Conservation (phyloP, 2,888 invertebrate species). For the Pollenia amentaria region DNA sequence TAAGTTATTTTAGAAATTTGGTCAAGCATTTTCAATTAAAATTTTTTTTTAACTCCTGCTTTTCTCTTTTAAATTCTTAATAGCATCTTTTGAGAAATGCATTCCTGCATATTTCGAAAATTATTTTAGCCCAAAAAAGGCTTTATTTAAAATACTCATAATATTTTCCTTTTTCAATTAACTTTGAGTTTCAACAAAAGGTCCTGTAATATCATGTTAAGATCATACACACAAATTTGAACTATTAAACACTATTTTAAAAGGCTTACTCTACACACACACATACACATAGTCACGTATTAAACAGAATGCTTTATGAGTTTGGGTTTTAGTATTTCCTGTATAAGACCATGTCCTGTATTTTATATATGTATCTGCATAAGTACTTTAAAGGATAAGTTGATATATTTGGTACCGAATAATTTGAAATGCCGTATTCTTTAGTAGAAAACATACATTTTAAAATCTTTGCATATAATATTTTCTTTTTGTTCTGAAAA, state of each 20-base stretch:
- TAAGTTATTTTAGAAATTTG: no score
- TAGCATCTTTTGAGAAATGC: no score
- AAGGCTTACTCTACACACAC: background rate
- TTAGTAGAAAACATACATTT: background rate
- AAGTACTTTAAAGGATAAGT: no score
- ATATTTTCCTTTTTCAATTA: background rate
- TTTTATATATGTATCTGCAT: no score
- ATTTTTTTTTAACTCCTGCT: no score
- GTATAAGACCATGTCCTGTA: no score
- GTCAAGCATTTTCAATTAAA: no score
- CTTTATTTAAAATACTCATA: background rate
- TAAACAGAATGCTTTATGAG: no score
- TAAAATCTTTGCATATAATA: background rate
- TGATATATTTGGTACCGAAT: background rate
- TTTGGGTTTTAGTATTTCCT: no score
- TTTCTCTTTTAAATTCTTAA: no score
- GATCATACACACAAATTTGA: background rate
- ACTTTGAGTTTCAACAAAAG: background rate
- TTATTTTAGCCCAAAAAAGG: background rate
- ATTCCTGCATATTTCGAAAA: no score
- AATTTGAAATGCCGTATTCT: background rate
- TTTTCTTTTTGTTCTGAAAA: background rate
- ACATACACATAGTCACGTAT: background rate
- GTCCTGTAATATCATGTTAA: background rate
- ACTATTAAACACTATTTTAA: slow-evolving; percentile 5